Base-by-base conservation (phyloP, 2,797 vertebrate genomes). In the Sebastes wilsoni region DNA sequence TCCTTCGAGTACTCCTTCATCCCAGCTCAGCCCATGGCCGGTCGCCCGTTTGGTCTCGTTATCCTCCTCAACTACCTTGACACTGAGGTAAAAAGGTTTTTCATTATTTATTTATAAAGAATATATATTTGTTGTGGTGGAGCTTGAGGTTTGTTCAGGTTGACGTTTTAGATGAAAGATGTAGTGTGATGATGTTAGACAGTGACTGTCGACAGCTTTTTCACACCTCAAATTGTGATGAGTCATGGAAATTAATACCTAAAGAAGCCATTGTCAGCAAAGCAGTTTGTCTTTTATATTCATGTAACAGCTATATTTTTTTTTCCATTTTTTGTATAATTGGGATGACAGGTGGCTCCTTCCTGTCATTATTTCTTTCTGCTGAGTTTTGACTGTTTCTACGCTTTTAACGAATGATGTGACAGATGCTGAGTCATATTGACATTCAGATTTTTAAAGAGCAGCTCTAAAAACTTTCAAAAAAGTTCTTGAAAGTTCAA, bases 1-100 rank as follows among this genome's bases (percentile, higher is more conserved):
- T 93, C 96, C 72, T 96, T 96, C 10, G 95, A 96, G 84, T 96
- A 96, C 81, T 96, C 95, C 55, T 96, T 96, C 77, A 95, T 96
- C 89, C 95, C 95, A 1, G 94, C 95, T 42, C 94, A 95, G 85
- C 94, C 91, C 20, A 96, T 96, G 95, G 93, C 95, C 0, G 95
- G 95, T 2, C 96, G 95, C 32, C 95, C 95, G 0, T 96, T 96
- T 2, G 94, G 95, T 18, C 94, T 96, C 0, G 95, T 96, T 64
- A 95, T 96, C 81, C 94, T 95, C 46, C 94, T 96, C 82, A 96
- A 91, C 92, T 96, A 96, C 77, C 79, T 92, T 5, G 93, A 95
- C 86, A 28, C 68, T 2, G 91, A 96, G 94, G 95, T 96, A 81
- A 85, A 79, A 22, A 27, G 8, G 28, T 38, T 58, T 42, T 66